Evolutionary conservation across 2,113 vertebrate species (phyloP), one percentile per base, ranked within the genome.

Genomic region (Cavia porcellus): DNA sequence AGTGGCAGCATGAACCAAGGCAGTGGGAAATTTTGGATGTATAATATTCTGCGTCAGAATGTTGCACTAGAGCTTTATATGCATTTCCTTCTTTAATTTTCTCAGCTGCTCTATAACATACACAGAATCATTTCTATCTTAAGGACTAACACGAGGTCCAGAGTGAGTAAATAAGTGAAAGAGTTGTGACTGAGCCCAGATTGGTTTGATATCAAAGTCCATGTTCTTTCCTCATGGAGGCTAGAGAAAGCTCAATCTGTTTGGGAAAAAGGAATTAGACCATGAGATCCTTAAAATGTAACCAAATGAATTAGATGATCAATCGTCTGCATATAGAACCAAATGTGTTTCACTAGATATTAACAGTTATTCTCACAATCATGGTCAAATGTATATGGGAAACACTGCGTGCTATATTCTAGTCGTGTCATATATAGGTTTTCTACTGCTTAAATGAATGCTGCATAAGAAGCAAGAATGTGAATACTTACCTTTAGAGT

Each of bases 171-270:
- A 50, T 25, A 55, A 89, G 2, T 74, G 22, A 17, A 25, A 84
- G 57, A 55, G 10, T n/a, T 85, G 25, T 5, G 84, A 59, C 28
- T 68, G 35, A 95, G 32, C 7, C 3, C 57, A 95, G 64, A 87
- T 83, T 25, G 32, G 45, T 84, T 2, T 17, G 38, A 79, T 12
- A 80, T 57, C 55, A 70, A 82, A 91, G 61, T 75, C 52, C 7
- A 45, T 62, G 38, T 89, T 96, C 12, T 89, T 95, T 95, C 55
- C 17, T 95, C 24, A 80, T 3, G 93, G 12, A 92, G 15, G 14
- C 25, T 66, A 28, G 25, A 61, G 30, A 86, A 92, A 59, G 38
- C 13, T 68, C 7, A 55, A 61, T 68, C 55, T 82, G 0, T 79
- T 66, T 83, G n/a, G 50, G 75, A 32, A 70, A 84, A 84, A 81